Evolutionary conservation across 2,797 vertebrate species (phyloP), one percentile per base, ranked within the genome.

Genomic region (Lagodon rhomboides): DNA sequence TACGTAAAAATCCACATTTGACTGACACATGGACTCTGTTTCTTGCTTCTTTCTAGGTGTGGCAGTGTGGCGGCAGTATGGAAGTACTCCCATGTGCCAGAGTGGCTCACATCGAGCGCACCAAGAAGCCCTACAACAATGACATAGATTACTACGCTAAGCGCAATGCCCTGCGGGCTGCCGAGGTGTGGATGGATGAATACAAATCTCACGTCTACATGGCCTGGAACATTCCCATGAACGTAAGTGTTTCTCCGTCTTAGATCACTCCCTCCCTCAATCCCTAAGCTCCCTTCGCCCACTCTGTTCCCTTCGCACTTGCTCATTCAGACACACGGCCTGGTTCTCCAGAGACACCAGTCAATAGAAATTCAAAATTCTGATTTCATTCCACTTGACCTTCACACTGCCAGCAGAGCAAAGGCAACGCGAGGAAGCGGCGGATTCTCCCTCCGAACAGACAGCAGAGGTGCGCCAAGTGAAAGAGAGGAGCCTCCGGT

Each of bases 161-260:
- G 85, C 95, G 98, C 75, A 99, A 99, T 0, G 98, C 98, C 3
- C 93, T 99, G 90, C 93, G 98, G 12, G 98, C 98, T 0, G 98
- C 98, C 0, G 98, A 99, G 91, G 98, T 99, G 79, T 99, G 98
- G 98, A 99, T 99, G 98, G 98, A 99, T 4, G 95, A 99, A 92
- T 99, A 97, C 94, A 99, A 98, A 88, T 99, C 98, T 0, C 98
- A 99, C 0, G 98, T 99, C 66, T 99, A 99, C 95, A 99, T 99
- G 98, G 98, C 98, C 22, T 99, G 98, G 98, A 99, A 99, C 92
- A 98, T 99, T 88, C 98, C 98, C 65, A 98, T 99, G 96, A 98
- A 96, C 0, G 98, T 99, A 86, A 96, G 97, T 91, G 73, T 64
- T 77, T 64, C 68, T 66, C 60, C 1, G 4, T 68, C 76, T 75